Conservation (phyloP, 2,888 invertebrate genomes). For the Neocrepidodera transversa region DNA sequence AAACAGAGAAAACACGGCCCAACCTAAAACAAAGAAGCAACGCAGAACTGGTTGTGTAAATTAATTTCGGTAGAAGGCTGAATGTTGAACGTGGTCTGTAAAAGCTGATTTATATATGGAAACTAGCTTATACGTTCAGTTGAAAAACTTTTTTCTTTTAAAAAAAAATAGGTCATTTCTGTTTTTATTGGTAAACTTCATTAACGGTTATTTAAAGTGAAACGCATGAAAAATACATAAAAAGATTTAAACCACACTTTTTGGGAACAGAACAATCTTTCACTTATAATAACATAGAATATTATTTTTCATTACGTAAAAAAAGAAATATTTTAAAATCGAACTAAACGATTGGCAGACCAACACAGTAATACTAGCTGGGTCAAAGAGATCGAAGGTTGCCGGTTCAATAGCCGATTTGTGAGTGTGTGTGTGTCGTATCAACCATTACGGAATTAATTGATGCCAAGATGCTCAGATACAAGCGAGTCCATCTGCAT, state of each 20-base stretch:
- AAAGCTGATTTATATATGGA: constrained; percentile 14
- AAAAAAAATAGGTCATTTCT: too few relatives aligned
- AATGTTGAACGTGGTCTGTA: constrained; percentile 20
- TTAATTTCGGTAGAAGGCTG: constrained; percentile 56
- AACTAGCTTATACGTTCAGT: too few relatives aligned
- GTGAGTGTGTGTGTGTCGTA: constrained; percentile 37
- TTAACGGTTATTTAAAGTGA: too few relatives aligned
- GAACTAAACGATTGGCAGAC: constrained; percentile 7
- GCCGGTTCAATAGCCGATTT: constrained; percentile 45
- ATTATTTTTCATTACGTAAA: too few relatives aligned
- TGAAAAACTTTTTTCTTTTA: too few relatives aligned
- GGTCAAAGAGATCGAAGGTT: constrained; percentile 45
- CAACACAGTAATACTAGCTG: constrained; percentile 37
- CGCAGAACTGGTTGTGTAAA: constrained; percentile 59
- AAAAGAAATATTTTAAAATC: too few relatives aligned
- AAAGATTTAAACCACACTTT: too few relatives aligned
- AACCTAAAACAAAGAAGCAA: constrained; percentile 57
- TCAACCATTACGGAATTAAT: constrained; percentile 45
- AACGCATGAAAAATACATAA: too few relatives aligned
- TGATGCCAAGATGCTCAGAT: constrained; percentile 33
- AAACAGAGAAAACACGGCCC: constrained; percentile 51
- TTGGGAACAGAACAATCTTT: too few relatives aligned
- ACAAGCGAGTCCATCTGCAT: constrained; percentile 26
- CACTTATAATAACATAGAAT: too few relatives aligned
- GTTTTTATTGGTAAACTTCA: too few relatives aligned